phyloP scores from a whole-genome alignment of 2,113 vertebrate genomes.

The Nansenia antarctica region DNA sequence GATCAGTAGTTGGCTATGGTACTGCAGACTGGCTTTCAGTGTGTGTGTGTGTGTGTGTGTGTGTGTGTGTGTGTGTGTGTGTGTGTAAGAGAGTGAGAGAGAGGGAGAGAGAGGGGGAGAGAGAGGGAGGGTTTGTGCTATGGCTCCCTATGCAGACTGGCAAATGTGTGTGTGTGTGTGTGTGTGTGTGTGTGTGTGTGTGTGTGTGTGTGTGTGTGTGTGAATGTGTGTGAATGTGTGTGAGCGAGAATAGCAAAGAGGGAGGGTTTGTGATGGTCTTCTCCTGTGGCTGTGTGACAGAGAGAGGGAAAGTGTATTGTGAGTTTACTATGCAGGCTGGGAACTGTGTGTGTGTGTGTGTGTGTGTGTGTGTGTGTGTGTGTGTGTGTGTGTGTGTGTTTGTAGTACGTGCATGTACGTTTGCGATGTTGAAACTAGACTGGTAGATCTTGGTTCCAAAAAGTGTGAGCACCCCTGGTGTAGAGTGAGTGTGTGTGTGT shows the following conservation, averaged over 20 bases:
- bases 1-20: no score
- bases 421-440: no score
- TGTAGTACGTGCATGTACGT: conserved; percentile 63
- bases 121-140: no score
- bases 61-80: background rate
- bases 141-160: no score
- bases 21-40: background rate
- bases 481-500: no score
- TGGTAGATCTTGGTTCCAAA: no score
- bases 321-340: conserved; percentile 66
- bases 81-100: no score
- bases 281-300: conserved; percentile 48
- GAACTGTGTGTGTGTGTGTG: conserved; percentile 63
- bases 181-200: background rate
- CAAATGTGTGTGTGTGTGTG: no score
- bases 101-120: no score
- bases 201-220: background rate
- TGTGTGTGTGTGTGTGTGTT: conserved; percentile 62
- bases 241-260: no score
- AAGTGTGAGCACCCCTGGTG: no score
- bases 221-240: background rate
- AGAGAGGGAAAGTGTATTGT: conserved; percentile 53
- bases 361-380: conserved; percentile 66
- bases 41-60: background rate
- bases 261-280: no score